These are phyloP conservation scores for Larimichthys crocea DNA, from an alignment of 2,113 vertebrate genomes.

Conservation along the genomic window DNA sequence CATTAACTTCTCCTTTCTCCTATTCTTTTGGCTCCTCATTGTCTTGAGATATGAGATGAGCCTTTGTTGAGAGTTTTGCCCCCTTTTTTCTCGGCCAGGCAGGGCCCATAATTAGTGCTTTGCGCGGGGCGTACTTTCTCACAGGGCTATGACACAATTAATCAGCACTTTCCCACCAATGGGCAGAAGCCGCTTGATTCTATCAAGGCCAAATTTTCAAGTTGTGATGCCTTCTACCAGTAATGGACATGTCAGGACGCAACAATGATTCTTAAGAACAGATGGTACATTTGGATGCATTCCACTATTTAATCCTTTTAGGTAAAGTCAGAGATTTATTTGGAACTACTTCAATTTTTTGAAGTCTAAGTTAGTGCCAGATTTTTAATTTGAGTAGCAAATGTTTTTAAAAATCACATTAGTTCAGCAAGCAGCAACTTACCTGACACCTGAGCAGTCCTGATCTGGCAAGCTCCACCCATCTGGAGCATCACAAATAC, in stretches of 20 bases:
- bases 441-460: neutral
- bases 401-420: constrained; percentile 1
- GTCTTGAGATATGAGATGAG: constrained; percentile 89
- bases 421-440: neutral
- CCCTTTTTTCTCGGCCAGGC: constrained; percentile 77
- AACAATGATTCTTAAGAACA: constrained; percentile 18
- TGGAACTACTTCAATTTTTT: neutral
- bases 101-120: constrained; percentile 87
- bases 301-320: neutral
- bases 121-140: constrained; percentile 87
- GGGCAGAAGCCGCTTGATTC: constrained; percentile 81
- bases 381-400: neutral
- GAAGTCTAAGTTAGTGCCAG: neutral
- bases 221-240: constrained; percentile 63
- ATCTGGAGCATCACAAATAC: neutral
- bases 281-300: neutral
- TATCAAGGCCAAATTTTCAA: constrained; percentile 79
- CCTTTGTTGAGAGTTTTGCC: constrained; percentile 86
- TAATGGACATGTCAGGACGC: constrained; percentile 34
- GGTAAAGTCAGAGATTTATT: too few species aligned
- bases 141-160: constrained; percentile 88
- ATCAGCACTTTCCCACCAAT: constrained; percentile 89
- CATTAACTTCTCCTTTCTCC: constrained; percentile 84
- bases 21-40: constrained; percentile 84
- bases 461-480: neutral